These are phyloP conservation scores for Notarius quadriscutis DNA, from an alignment of 2,113 vertebrate species.

Conservation along the genomic window DNA sequence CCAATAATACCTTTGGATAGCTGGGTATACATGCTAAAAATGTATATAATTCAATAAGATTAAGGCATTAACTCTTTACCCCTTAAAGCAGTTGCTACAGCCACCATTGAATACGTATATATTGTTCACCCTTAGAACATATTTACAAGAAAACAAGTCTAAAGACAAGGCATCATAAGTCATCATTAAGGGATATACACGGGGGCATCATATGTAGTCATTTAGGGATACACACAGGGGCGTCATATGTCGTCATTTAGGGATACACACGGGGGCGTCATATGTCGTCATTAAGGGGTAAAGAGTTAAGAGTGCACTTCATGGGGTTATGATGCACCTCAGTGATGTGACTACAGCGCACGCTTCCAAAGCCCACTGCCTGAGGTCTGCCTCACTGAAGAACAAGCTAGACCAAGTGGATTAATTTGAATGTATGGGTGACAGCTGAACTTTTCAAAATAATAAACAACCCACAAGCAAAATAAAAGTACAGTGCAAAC, in stretches of 20 bases:
- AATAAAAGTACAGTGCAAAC: not conserved
- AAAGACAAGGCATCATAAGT: too few relatives aligned
- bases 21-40: not conserved
- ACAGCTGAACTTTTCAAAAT: not conserved
- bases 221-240: not conserved
- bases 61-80: too few relatives aligned
- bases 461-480: not conserved
- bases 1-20: not conserved
- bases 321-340: not conserved
- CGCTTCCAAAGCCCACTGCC: not conserved
- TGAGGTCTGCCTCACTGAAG: not conserved
- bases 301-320: not conserved
- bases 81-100: too few relatives aligned
- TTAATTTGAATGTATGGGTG: not conserved
- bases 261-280: too few relatives aligned
- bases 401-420: not conserved
- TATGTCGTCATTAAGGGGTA: too few relatives aligned
- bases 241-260: too few relatives aligned
- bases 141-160: too few relatives aligned
- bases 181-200: too few relatives aligned
- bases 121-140: too few relatives aligned
- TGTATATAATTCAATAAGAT: not conserved
- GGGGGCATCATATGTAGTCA: too few relatives aligned
- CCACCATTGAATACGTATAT: too few relatives aligned
- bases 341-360: not conserved